Base-by-base conservation (phyloP, 1,140 invertebrate genomes). In the Dreissena polymorpha region DNA sequence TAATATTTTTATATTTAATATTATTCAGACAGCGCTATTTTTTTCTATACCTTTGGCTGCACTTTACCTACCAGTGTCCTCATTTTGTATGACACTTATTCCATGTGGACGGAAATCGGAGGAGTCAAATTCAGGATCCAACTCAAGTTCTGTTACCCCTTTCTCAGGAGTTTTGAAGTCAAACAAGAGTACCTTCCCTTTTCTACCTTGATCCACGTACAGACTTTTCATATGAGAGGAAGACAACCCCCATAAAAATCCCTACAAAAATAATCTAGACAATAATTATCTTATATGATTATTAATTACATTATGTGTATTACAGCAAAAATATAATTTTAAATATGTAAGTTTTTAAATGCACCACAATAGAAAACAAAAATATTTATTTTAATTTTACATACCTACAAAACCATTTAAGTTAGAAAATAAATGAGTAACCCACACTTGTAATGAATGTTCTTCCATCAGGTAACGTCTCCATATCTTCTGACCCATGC, bases 391-490 rank as follows among this genome's bases (percentile, higher is more conserved):
- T n/a, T 7, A 74, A 23, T 21, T 21, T n/a, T 13, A 53, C 10
- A 10, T 21, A 7, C 55, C 29, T 25, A n/a, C 23, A n/a, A 10
- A 55, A 10, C n/a, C 13, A 3, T 57, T 74, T 74, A 55, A 16
- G 10, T 18, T 12, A 25, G n/a, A 23, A 50, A 8, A 27, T 0
- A 25, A n/a, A 21, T n/a, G 18, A n/a, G 16, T 25, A 50, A 75
- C 84, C 85, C 85, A 89, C 88, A 12, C 87, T 84, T n/a, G 87
- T 83, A 39, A 89, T 88, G 64, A 89, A 89, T 18, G 87, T 86
- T 8, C 84, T 70, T 14, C 88, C 88, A 89, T 89, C 78, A 23
- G 85, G 73, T 49, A 87, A 65, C 3, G 86, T 88, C 39, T 88
- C 80, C 71, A 88, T 85, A 73, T 87, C 85, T 50, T 88, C 87